Evolutionary conservation across 2,797 vertebrate species (phyloP).

Genomic region (Coccyzus lansbergi): DNA sequence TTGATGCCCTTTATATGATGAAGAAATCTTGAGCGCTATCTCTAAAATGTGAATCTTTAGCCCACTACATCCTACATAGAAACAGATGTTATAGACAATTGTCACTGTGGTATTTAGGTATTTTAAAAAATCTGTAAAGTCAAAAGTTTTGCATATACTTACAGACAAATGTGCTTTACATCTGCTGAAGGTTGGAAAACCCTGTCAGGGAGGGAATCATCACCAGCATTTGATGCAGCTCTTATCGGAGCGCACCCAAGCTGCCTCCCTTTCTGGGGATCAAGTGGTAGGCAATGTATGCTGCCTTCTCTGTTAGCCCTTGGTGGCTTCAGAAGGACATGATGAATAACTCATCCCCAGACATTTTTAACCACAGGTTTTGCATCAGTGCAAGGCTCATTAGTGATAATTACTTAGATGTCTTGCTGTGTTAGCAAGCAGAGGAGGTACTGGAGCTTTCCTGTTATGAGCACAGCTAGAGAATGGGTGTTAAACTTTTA

Average conservation of each 20-base stretch:
- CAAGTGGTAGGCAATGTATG: fast-evolving
- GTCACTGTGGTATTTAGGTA: neutral
- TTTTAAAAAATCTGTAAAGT: neutral
- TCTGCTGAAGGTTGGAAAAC: neutral
- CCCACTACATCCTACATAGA: conserved; percentile 31
- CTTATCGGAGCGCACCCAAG: fast-evolving
- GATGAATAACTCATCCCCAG: neutral
- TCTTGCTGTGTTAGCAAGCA: neutral
- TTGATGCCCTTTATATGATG: conserved; percentile 45
- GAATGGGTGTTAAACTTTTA: neutral
- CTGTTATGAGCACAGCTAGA: fast-evolving
- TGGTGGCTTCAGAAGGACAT: neutral
- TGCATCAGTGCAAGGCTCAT: neutral
- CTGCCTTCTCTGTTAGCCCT: neutral
- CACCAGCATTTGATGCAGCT: neutral
- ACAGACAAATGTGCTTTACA: neutral
- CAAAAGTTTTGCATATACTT: neutral
- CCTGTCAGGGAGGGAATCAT: neutral
- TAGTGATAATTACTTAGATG: neutral
- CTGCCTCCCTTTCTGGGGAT: neutral
- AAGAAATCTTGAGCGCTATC: neutral
- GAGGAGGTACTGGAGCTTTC: neutral
- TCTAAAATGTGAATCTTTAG: neutral
- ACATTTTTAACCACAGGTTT: neutral
- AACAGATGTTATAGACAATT: conserved; percentile 43